Evolutionary conservation across 1,140 invertebrate species (phyloP).

Genomic region (Drosophila cardini): DNA sequence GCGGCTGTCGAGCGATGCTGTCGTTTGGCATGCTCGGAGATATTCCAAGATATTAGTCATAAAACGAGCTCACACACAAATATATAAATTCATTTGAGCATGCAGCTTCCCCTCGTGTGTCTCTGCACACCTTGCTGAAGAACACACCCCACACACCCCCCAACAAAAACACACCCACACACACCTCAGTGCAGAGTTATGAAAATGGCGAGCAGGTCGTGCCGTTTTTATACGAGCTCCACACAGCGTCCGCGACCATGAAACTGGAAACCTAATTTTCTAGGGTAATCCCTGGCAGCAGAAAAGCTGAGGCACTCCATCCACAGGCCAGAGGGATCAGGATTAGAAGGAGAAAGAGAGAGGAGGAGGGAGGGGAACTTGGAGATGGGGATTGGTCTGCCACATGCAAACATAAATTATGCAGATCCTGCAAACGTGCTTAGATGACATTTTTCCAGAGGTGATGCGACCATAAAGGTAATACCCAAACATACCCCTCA

Average conservation of each 20-base stretch:
- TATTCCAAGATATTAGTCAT: conserved; percentile 82
- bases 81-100: conserved; percentile 79
- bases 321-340: background rate
- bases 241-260: conserved; percentile 69
- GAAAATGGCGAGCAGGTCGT: conserved; percentile 77
- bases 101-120: conserved; percentile 40
- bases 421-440: conserved; percentile 84
- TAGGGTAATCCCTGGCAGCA: conserved; percentile 78
- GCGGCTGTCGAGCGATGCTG: conserved; percentile 47
- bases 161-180: background rate
- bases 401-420: conserved; percentile 82
- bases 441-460: conserved; percentile 77
- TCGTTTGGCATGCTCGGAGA: conserved; percentile 59
- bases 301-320: conserved; percentile 24
- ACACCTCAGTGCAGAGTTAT: conserved; percentile 58
- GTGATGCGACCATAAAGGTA: conserved; percentile 72
- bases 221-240: conserved; percentile 73
- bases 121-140: conserved; percentile 1
- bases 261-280: conserved; percentile 83
- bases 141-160: background rate
- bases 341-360: background rate
- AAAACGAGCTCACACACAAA: conserved; percentile 72
- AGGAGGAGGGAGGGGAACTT: background rate
- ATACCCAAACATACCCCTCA: conserved; percentile 36
- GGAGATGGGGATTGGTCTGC: conserved; percentile 23